These are phyloP conservation scores for Karalla daura DNA, from an alignment of 2,797 vertebrate genomes.

Conservation along the genomic window DNA sequence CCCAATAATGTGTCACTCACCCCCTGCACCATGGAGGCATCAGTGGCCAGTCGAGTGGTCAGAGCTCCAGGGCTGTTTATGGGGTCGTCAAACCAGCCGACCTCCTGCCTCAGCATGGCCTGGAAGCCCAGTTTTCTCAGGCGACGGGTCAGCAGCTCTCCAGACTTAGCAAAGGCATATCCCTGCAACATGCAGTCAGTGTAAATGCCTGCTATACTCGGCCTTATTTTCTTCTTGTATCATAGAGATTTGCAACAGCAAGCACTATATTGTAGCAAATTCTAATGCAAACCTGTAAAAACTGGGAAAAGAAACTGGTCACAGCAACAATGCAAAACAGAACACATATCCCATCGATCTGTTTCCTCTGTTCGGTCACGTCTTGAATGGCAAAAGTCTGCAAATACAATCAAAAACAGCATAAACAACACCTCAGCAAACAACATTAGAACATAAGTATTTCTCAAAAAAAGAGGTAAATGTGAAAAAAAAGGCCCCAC, in stretches of 20 bases:
- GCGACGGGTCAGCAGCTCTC: slow-evolving; percentile 84
- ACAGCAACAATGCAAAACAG: slow-evolving; percentile 83
- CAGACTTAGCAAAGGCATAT: slow-evolving; percentile 86
- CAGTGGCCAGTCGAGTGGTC: slow-evolving; percentile 85
- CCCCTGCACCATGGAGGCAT: slow-evolving; percentile 87
- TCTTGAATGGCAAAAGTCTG: slow-evolving; percentile 87
- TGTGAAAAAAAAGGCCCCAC: slow-evolving; percentile 62
- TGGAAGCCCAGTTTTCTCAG: slow-evolving; percentile 84
- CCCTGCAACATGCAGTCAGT: slow-evolving; percentile 66
- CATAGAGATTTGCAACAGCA: too few relatives aligned
- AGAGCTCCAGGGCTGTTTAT: slow-evolving; percentile 84
- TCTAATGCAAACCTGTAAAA: slow-evolving; percentile 81
- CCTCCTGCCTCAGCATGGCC: slow-evolving; percentile 85
- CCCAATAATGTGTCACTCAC: slow-evolving; percentile 55
- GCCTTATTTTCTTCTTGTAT: background rate
- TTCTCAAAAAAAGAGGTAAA: background rate
- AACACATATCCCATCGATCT: slow-evolving; percentile 82
- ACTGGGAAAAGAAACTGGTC: slow-evolving; percentile 83
- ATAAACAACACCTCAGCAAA: background rate
- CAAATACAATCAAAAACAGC: slow-evolving; percentile 26
- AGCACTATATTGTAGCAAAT: background rate
- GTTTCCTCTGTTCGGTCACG: slow-evolving; percentile 70
- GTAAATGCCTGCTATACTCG: background rate
- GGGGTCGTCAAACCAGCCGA: slow-evolving; percentile 85
- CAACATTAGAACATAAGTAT: background rate